Evolutionary conservation across 1,140 invertebrate genomes (phyloP), one percentile per base, ranked within the genome.

Genomic region (Drosophila pruinosa): DNA sequence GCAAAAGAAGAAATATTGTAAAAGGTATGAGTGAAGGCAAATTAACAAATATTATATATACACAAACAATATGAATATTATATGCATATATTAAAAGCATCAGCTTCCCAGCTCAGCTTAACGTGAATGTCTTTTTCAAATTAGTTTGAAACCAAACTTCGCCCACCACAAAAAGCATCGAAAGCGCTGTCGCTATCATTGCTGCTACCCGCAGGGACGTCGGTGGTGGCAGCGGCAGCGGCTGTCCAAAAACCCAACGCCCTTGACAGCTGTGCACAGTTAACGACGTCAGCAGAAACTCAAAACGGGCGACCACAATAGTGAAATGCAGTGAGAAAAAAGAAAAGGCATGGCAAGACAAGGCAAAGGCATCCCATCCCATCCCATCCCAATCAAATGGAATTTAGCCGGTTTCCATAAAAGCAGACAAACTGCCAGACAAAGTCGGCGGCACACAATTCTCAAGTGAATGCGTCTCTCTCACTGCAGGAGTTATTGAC

Each of bases 391-490:
- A 85, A 81, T 86, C 81, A 85, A 86, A 85, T 85, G 81, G 81
- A 85, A 85, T 86, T 85, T 77, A 85, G 81, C 81, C 81, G 81
- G 81, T 85, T 85, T 85, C 81, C 80, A 85, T 86, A 85, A 80
- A 86, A 85, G 78, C 74, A 73, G 63, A 59, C 70, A 75, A 72
- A 64, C 61, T 54, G 61, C 67, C 76, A 79, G 75, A 73, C 73
- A 47, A 56, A 31, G 12, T 5, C 24, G 21, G 7, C 22, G 14
- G 26, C 64, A 4, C 14, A 58, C 52, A 69, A 68, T 72, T 73
- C 69, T 78, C 63, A 72, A 72, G 65, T 65, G 77, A 79, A 59
- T 75, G 77, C 71, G 39, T 47, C 43, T 21, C 39, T 58, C 56
- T 38, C 48, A 15, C 63, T 45, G 54, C 54, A 68, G 22, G 45